Conservation (phyloP, 2,888 invertebrate species). For the Bombylius major region DNA sequence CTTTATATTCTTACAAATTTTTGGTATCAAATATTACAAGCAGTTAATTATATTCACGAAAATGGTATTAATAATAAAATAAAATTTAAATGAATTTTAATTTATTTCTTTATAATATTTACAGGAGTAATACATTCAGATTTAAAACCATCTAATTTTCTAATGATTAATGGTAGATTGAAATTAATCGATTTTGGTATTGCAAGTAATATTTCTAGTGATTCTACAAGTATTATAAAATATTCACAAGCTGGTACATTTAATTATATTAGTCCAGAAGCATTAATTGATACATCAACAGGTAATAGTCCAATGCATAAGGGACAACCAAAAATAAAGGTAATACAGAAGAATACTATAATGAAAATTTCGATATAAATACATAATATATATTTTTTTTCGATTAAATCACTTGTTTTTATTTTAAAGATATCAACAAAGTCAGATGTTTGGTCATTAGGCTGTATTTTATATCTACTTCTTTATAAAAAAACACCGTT, state of each 20-base stretch:
- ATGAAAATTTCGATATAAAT: background rate
- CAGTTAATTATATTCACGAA: constrained; percentile 82
- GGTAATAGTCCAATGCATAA: constrained; percentile 34
- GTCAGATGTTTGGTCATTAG: constrained; percentile 95
- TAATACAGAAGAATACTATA: constrained; percentile 11
- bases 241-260: constrained; percentile 75
- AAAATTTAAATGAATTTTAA: background rate
- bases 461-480: constrained; percentile 89
- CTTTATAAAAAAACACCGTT: constrained; percentile 87
- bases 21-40: constrained; percentile 88
- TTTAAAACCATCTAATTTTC: constrained; percentile 92
- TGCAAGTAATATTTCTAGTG: constrained; percentile 72
- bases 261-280: constrained; percentile 95
- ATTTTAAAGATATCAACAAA: constrained; percentile 65
- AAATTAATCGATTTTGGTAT: constrained; percentile 98
- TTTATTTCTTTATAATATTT: constrained; percentile 7
- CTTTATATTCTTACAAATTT: constrained; percentile 71
- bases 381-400: background rate
- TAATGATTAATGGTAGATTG: constrained; percentile 69
- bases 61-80: constrained; percentile 42
- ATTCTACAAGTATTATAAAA: constrained; percentile 81
- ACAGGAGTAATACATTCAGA: constrained; percentile 91
- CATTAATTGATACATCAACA: constrained; percentile 53
- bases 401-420: background rate
- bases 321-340: constrained; percentile 39